Evolutionary conservation across 2,113 vertebrate genomes (phyloP), one percentile per base, ranked within the genome.

Genomic region (Psephotus haematonotus): DNA sequence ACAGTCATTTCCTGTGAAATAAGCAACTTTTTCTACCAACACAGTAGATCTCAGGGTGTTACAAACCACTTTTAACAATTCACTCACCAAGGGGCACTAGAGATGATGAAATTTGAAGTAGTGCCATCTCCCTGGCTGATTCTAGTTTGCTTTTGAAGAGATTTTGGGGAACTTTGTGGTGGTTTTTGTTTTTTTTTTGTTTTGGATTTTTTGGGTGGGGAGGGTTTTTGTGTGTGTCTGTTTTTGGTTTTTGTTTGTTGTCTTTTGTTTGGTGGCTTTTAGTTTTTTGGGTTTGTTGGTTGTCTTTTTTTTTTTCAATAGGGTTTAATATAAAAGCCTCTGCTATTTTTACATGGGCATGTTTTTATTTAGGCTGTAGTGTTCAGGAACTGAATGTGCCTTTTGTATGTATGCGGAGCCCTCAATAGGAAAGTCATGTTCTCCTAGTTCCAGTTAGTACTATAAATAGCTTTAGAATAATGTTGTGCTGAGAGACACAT

Each of bases 291-390:
- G 55, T 57, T 22, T 57, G 55, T 57, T 57, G 31, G 13, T n/a
- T 57, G 27, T 19, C 18, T 53, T 63, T 68, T 75, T 74, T 82
- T 74, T 81, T 84, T 78, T 39, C 4, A 9, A 17, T 41, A 49
- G 50, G 15, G 7, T 81, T 93, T 71, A 71, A 90, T 88, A 81
- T 60, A 88, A 97, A 83, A 63, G 89, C 67, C 75, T 82, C 80
- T 39, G 47, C 91, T 90, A 77, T 90, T 91, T 91, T 95, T 88
- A 35, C 4, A 13, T 15, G 13, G 52, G 37, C 67, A 64, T 97
- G 97, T 97, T 98, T 97, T 95, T 59, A 89, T 92, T 97, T 95
- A 95, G 83, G 33, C 65, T 93, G 6, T 70, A 72, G 10, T 79
- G 83, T 89, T 76, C 41, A 86, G 53, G 89, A 88, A 95, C 96